phyloP scores from a whole-genome alignment of 2,888 invertebrate genomes.

The Schizotus pectinicornis region DNA sequence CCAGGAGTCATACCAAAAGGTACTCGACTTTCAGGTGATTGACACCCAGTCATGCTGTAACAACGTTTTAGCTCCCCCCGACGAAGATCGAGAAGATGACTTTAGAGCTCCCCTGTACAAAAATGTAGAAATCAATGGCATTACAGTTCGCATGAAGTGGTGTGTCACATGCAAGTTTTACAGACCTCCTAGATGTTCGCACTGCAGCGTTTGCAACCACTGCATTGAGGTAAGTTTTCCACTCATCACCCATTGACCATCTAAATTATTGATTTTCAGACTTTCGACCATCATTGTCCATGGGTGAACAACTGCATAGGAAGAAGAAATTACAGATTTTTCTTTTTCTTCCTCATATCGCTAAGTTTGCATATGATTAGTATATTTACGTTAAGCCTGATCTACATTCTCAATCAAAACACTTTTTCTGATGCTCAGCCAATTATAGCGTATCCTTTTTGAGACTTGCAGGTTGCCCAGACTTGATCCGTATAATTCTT shows the following conservation, averaged over 20 bases:
- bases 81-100: constrained; percentile 97
- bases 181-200: constrained; percentile 97
- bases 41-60: constrained; percentile 1
- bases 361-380: constrained; percentile 97
- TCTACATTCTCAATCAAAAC: constrained; percentile 87
- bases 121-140: constrained; percentile 97
- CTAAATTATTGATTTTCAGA: constrained; percentile 67
- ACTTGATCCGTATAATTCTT: constrained; percentile 15
- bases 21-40: constrained; percentile 52
- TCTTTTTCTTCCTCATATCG: constrained; percentile 97
- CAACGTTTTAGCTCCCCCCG: constrained; percentile 78
- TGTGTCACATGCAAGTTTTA: constrained; percentile 99
- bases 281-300: constrained; percentile 99
- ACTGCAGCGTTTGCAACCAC: constrained; percentile 99
- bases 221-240: constrained; percentile 84
- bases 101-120: constrained; percentile 95
- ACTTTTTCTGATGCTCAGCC: constrained; percentile 80
- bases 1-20: constrained; percentile 98
- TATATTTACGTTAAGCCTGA: constrained; percentile 92
- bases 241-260: background rate
- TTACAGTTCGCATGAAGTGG: constrained; percentile 99
- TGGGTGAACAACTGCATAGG: constrained; percentile 99
- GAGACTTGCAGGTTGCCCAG: constrained; percentile 1
- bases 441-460: constrained; percentile 86
- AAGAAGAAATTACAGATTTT: constrained; percentile 95